These are phyloP conservation scores for Drosophila teissieri DNA, from an alignment of 1,140 invertebrate species.

Conservation along the genomic window DNA sequence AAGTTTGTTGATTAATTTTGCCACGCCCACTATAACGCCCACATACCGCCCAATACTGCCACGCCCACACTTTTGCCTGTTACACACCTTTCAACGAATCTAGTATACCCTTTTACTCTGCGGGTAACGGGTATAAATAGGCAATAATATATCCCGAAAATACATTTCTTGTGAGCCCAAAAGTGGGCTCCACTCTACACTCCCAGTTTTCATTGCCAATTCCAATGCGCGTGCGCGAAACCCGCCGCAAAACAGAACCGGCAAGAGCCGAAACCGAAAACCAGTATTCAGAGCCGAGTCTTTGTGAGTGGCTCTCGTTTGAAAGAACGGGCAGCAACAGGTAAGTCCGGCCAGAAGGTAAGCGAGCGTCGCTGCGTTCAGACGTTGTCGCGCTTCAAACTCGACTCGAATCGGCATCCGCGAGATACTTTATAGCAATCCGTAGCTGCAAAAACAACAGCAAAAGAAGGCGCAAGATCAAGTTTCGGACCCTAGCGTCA, in stretches of 20 bases:
- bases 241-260: conserved; percentile 72
- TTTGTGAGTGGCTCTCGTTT: conserved; percentile 8
- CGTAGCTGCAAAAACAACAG: conserved; percentile 22
- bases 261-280: conserved; percentile 63
- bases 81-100: too few relatives aligned
- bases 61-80: too few relatives aligned
- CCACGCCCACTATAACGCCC: too few relatives aligned
- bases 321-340: conserved; percentile 63
- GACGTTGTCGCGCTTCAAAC: conserved; percentile 67
- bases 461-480: conserved; percentile 58
- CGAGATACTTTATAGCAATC: conserved; percentile 22
- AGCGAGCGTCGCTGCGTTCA: conserved; percentile 72
- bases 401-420: conserved; percentile 17
- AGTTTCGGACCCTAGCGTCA: conserved; percentile 76
- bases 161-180: conserved; percentile 14
- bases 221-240: conserved; percentile 70
- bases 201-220: conserved; percentile 58
- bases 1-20: too few relatives aligned
- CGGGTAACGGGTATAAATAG: too few relatives aligned
- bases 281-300: conserved; percentile 57
- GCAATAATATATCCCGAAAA: not conserved
- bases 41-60: too few relatives aligned
- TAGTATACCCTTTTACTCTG: too few relatives aligned
- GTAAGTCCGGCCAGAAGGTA: conserved; percentile 73
- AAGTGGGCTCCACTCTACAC: not conserved